Evolutionary conservation across 2,888 invertebrate species (phyloP), one percentile per base, ranked within the genome.

Genomic region (Lysandra coridon): DNA sequence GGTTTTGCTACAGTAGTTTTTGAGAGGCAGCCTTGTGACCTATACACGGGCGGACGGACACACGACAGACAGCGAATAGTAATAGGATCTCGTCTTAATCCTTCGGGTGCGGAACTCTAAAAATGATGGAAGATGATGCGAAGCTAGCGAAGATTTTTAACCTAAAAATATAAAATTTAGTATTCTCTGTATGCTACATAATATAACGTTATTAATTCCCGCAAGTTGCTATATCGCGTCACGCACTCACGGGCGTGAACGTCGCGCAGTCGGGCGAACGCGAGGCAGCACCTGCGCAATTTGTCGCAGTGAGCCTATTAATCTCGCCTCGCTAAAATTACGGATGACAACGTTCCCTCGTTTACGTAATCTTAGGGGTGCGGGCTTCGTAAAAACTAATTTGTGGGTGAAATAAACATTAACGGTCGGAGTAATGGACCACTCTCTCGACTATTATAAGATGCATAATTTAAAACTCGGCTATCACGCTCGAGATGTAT

Each of bases 301-400:
- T 53, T 49, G 57, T 78, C 78, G 53, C 49, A 23, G 17, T 33
- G 7, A 23, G 44, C n/a, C 69, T 69, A 37, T 69, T 69, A 69
- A 69, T 69, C 69, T 37, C 69, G 37, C 69, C 14, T 69, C 69
- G 14, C 69, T 69, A 69, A 37, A 33, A 37, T 69, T 69, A 69
- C 69, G 69, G 17, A 69, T 37, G 69, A 69, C 69, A 69, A 69
- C 33, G 69, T 69, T 69, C 14, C 14, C 33, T 69, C 37, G 17
- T 69, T 69, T 17, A 69, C 33, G 69, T 69, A 69, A 69, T 69
- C 69, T 64, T 12, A 23, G 10, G 64, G 64, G 64, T 33, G 30
- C 69, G 33, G 33, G 33, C 12, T 33, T 69, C 69, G 14, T 69
- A 69, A 69, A 69, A 69, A 33, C 69, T 37, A 69, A 37, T 69